Evolutionary conservation across 1,140 invertebrate species (phyloP).

Genomic region (Chionoecetes opilio): DNA sequence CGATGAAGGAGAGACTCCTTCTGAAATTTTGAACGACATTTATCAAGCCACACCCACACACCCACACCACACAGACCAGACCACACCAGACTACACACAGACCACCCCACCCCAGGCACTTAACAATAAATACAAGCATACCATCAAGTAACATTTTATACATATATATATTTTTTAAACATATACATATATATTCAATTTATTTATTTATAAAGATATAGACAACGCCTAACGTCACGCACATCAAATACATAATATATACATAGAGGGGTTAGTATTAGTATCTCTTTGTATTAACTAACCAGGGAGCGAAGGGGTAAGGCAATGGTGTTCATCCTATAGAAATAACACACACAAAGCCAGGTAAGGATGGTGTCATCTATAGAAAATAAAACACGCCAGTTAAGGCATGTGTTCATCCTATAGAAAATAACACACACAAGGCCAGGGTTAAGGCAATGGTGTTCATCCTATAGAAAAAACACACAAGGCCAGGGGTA

Average conservation of each 20-base stretch:
- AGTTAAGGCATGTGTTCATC: too few relatives aligned
- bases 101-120: background rate
- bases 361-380: too few relatives aligned
- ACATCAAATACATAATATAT: background rate
- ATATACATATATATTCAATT: conserved; percentile 23
- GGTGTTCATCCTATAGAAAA: too few relatives aligned
- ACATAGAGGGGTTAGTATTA: background rate
- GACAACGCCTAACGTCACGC: conserved; percentile 1
- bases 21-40: too few relatives aligned
- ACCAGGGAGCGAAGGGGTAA: too few relatives aligned
- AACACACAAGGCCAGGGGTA: too few relatives aligned
- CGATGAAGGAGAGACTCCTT: too few relatives aligned
- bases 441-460: too few relatives aligned
- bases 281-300: background rate
- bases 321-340: too few relatives aligned
- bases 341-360: too few relatives aligned
- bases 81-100: conserved; percentile 1
- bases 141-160: background rate
- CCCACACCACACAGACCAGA: conserved; percentile 28
- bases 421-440: too few relatives aligned
- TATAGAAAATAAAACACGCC: too few relatives aligned
- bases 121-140: background rate
- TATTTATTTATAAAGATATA: background rate
- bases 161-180: background rate
- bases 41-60: background rate